These are phyloP conservation scores for Enteromius viviparus DNA, from an alignment of 2,797 vertebrate species.

Conservation along the genomic window DNA sequence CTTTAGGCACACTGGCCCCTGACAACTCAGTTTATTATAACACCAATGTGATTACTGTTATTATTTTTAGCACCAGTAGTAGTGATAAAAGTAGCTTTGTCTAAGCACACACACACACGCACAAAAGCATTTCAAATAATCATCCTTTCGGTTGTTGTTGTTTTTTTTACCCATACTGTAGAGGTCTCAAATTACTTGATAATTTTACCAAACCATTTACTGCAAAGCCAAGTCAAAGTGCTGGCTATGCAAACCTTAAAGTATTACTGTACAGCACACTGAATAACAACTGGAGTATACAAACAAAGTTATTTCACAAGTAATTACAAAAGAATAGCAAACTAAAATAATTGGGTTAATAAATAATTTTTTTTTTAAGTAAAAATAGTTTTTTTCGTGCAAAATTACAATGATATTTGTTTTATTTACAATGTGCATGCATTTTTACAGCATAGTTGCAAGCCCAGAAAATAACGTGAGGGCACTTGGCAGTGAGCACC, in stretches of 20 bases:
- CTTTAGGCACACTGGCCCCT: conserved; percentile 24
- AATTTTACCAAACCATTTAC: not conserved
- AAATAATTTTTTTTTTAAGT: not conserved
- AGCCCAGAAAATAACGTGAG: conserved; percentile 27
- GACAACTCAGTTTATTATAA: conserved; percentile 30
- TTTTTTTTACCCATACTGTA: not conserved
- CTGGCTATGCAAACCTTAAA: not conserved
- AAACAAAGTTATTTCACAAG: not conserved
- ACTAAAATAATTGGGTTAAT: not conserved
- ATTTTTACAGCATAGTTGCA: not conserved
- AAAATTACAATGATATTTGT: not conserved
- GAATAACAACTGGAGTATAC: not conserved
- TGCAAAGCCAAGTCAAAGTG: not conserved
- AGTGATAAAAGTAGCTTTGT: not conserved
- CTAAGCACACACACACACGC: not conserved
- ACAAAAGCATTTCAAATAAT: not conserved
- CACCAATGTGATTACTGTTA: conserved; percentile 9
- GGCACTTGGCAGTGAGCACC: conserved; percentile 13
- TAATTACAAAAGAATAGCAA: not conserved
- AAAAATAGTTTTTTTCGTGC: not conserved
- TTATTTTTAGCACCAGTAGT: conserved; percentile 29
- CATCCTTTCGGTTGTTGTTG: not conserved
- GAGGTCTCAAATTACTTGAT: not conserved
- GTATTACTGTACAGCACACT: not conserved
- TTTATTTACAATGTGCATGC: not conserved